These are phyloP conservation scores for Spodoptera litura DNA, from an alignment of 1,140 invertebrate species.

Conservation along the genomic window DNA sequence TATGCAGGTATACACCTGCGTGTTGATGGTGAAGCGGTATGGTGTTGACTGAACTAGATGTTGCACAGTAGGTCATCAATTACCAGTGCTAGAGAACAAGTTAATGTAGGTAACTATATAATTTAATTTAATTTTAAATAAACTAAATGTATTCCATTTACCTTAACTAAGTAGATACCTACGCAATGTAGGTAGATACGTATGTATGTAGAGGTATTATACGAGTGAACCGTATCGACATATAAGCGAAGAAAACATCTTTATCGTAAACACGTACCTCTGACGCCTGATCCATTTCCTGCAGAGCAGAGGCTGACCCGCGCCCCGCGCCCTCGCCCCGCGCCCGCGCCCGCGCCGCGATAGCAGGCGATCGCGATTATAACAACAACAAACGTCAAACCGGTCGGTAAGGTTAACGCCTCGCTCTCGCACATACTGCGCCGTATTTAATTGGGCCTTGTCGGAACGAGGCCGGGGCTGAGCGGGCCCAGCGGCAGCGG, in stretches of 20 bases:
- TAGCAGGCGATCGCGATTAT: constrained; percentile 12
- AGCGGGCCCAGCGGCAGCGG: not conserved
- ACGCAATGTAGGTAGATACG: not conserved
- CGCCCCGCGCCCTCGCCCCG: not conserved
- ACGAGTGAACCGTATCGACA: not conserved
- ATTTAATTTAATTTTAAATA: no score
- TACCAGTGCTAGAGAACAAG: no score
- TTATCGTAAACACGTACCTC: constrained; percentile 18
- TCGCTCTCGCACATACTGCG: constrained; percentile 56
- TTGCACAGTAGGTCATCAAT: no score
- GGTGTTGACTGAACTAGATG: no score
- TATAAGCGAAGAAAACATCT: not conserved
- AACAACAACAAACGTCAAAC: constrained; percentile 36
- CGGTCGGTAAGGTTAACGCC: constrained; percentile 62
- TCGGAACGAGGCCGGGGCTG: constrained; percentile 62
- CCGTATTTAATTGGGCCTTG: constrained; percentile 63
- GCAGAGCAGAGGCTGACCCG: constrained; percentile 7
- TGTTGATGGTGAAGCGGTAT: no score
- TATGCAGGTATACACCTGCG: no score
- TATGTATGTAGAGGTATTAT: not conserved
- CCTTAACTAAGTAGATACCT: not conserved
- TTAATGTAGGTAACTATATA: no score
- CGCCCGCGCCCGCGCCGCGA: not conserved
- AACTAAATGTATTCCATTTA: no score
- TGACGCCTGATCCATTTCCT: constrained; percentile 40